phyloP scores from a whole-genome alignment of 2,797 vertebrate species.

The Lophius americanus region DNA sequence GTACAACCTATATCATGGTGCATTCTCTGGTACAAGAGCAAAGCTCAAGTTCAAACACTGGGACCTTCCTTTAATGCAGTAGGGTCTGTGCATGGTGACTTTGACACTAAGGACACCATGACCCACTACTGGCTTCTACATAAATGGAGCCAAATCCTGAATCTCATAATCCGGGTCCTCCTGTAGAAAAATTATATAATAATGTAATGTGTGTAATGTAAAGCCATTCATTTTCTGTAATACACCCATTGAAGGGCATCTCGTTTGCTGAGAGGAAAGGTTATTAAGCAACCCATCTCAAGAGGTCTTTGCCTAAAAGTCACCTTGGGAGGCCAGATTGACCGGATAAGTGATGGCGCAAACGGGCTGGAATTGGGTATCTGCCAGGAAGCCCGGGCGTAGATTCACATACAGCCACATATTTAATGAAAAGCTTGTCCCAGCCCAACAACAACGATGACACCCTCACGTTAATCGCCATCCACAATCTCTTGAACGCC shows the following conservation, averaged over 20 bases:
- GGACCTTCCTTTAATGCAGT: slow-evolving; percentile 32
- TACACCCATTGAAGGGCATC: slow-evolving; percentile 12
- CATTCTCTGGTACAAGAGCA: too few species aligned
- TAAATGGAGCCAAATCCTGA: slow-evolving; percentile 29
- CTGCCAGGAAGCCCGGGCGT: slow-evolving; percentile 41
- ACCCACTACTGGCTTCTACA: slow-evolving; percentile 64
- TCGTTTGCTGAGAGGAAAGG: slow-evolving; percentile 43
- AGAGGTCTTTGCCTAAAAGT: slow-evolving; percentile 76
- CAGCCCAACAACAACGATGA: slow-evolving; percentile 61
- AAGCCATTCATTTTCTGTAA: slow-evolving; percentile 37
- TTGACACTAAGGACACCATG: slow-evolving; percentile 71
- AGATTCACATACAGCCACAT: slow-evolving; percentile 28
- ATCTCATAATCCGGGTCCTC: slow-evolving; percentile 7
- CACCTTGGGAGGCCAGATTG: slow-evolving; percentile 81
- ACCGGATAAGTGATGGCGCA: slow-evolving; percentile 75
- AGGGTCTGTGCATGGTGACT: slow-evolving; percentile 56
- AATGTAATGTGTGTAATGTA: slow-evolving; percentile 1
- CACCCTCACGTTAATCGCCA: slow-evolving; percentile 57
- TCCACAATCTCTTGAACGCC: slow-evolving; percentile 61
- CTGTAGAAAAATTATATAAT: background rate
- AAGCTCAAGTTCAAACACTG: too few species aligned
- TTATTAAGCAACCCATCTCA: slow-evolving; percentile 51
- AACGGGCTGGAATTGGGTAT: slow-evolving; percentile 56
- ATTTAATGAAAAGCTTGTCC: slow-evolving; percentile 31
- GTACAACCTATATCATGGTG: too few species aligned